Evolutionary conservation across 2,113 vertebrate genomes (phyloP), one percentile per base, ranked within the genome.

Genomic region (Erythrolamprus reginae): DNA sequence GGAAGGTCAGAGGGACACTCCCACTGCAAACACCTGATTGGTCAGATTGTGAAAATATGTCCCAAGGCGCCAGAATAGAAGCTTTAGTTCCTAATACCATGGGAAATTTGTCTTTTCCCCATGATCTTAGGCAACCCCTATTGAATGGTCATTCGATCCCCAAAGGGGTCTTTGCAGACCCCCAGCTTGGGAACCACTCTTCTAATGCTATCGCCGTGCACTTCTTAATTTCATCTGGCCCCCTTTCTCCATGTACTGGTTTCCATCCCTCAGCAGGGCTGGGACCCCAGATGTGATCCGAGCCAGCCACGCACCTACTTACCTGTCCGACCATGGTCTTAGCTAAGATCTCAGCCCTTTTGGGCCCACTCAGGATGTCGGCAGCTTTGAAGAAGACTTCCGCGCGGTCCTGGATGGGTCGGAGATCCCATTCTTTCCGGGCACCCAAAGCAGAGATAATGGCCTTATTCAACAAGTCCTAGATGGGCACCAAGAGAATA

Each of bases 271-370:
- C 23, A 3, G 5, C 12, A 10, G 3, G 65, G 33, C n/a, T 77
- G 58, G 12, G 77, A 82, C 9, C 4, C 50, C 7, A 17, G 38
- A 7, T 1, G 1, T 1, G 47, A 51, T 51, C 5, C 9, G 3
- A 13, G 10, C 48, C 28, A 1, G 8, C n/a, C 0, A 0, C n/a
- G 26, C 0, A 10, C 89, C 56, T 0, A 24, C 88, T 65, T 88
- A 99, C 99, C 98, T 99, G 99, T 51, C 99, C 99, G 0, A 99
- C 91, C 98, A 99, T 99, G 93, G 99, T 99, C 96, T 99, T 99
- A 94, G 99, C 99, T 2, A 99, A 96, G 94, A 99, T 52, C 88
- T 99, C 98, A 0, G 98, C 98, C 58, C 99, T 96, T 93, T 95
- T 96, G 0, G 98, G 98, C 42, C 99, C 98, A 0, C 98, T 97